Evolutionary conservation across 2,797 vertebrate genomes (phyloP).

Genomic region (Spizella passerina): DNA sequence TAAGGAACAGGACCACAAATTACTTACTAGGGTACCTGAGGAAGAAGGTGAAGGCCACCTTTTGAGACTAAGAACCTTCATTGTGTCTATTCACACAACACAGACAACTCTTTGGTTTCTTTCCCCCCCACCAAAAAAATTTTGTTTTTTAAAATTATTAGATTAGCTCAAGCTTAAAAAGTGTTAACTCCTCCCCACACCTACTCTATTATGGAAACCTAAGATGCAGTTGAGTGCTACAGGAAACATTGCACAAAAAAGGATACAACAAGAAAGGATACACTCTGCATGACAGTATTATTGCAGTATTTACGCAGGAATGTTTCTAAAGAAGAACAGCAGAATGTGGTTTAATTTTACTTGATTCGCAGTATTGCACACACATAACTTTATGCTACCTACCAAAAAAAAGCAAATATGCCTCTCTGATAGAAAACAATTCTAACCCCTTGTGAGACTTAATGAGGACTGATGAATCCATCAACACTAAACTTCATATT

Average conservation of each 20-base stretch:
- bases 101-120: constrained; percentile 9
- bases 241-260: constrained; percentile 74
- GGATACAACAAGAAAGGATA: constrained; percentile 88
- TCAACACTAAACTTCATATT: neutral
- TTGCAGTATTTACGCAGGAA: constrained; percentile 81
- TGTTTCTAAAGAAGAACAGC: constrained; percentile 85
- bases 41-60: neutral
- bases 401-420: constrained; percentile 23
- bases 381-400: constrained; percentile 58
- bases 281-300: constrained; percentile 82
- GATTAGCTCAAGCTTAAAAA: neutral
- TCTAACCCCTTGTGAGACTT: neutral
- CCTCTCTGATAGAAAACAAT: neutral
- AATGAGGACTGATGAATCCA: neutral
- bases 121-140: neutral
- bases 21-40: neutral
- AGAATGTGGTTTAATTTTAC: constrained; percentile 78
- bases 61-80: neutral
- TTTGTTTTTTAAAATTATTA: neutral
- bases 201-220: neutral
- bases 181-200: constrained; percentile 15
- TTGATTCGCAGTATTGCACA: constrained; percentile 56
- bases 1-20: neutral
- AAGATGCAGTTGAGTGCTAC: constrained; percentile 35
- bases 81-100: neutral